Evolutionary conservation across 2,113 vertebrate species (phyloP).

Genomic region (Periophthalmodon schlosseri): DNA sequence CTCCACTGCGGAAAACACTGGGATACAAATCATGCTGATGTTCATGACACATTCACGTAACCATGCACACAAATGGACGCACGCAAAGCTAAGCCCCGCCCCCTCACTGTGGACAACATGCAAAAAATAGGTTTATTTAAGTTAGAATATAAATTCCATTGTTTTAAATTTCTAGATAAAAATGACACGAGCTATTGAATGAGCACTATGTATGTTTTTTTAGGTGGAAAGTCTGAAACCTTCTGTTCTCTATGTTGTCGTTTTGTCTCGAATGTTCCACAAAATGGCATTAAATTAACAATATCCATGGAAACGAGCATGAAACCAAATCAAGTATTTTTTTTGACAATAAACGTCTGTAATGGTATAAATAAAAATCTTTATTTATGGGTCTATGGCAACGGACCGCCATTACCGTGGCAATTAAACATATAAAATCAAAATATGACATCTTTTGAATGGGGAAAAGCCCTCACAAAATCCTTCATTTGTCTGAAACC

Average conservation of each 20-base stretch:
- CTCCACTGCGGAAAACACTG: neutral
- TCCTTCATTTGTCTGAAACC: no score
- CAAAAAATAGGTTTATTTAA: neutral
- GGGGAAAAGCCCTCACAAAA: no score
- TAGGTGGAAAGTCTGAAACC: neutral
- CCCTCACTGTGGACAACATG: neutral
- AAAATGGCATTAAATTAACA: neutral
- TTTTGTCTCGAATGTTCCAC: no score
- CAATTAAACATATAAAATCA: no score
- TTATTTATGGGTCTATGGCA: no score
- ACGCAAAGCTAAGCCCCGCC: neutral
- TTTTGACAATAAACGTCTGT: no score
- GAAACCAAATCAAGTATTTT: no score
- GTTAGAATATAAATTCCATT: neutral
- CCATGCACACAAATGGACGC: conserved; percentile 7
- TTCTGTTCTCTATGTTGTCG: no score
- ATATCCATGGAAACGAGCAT: no score
- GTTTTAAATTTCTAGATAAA: neutral
- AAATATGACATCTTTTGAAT: no score
- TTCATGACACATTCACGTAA: conserved; percentile 10
- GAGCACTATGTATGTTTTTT: neutral
- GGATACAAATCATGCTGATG: conserved; percentile 4
- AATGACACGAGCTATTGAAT: neutral
- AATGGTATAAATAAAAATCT: no score
- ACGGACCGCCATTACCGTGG: no score